Evolutionary conservation across 2,888 invertebrate genomes (phyloP).

Genomic region (Strigamia maritima): DNA sequence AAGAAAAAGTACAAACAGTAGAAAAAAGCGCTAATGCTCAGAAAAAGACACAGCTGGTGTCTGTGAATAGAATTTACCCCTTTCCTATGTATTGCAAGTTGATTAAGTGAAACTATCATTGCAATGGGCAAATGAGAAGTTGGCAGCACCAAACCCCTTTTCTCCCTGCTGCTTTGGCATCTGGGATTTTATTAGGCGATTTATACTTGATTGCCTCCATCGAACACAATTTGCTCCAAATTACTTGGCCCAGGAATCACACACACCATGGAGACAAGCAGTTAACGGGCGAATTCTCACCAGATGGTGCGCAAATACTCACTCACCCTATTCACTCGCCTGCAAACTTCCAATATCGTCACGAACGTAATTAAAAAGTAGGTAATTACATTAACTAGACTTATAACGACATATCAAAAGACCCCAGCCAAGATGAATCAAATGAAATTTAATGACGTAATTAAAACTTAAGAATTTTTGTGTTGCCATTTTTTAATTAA

Average conservation of each 20-base stretch:
- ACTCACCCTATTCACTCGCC: slow-evolving; percentile 1
- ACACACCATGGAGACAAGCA: slow-evolving; percentile 31
- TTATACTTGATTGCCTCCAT: slow-evolving; percentile 34
- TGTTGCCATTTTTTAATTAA: not conserved
- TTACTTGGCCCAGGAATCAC: slow-evolving; percentile 32
- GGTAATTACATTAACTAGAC: slow-evolving; percentile 29
- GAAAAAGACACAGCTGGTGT: slow-evolving; percentile 22
- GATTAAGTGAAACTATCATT: slow-evolving; percentile 24
- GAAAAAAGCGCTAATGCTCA: not conserved
- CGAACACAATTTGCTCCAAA: slow-evolving; percentile 34
- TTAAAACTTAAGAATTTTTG: slow-evolving; percentile 15
- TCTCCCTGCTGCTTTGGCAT: slow-evolving; percentile 31
- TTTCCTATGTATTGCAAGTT: slow-evolving; percentile 34
- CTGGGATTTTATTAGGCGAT: slow-evolving; percentile 34
- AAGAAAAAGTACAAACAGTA: not conserved
- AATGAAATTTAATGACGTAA: slow-evolving; percentile 18
- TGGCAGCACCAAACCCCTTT: slow-evolving; percentile 27
- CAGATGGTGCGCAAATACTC: slow-evolving; percentile 30
- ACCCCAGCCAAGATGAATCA: slow-evolving; percentile 11
- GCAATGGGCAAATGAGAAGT: slow-evolving; percentile 34
- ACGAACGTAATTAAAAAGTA: slow-evolving; percentile 28
- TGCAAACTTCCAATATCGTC: slow-evolving; percentile 21
- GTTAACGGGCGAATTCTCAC: slow-evolving; percentile 34
- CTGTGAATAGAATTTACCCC: slow-evolving; percentile 21
- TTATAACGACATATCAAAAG: slow-evolving; percentile 19